Base-by-base conservation (phyloP, 2,113 vertebrate species). In the Perccottus glenii region DNA sequence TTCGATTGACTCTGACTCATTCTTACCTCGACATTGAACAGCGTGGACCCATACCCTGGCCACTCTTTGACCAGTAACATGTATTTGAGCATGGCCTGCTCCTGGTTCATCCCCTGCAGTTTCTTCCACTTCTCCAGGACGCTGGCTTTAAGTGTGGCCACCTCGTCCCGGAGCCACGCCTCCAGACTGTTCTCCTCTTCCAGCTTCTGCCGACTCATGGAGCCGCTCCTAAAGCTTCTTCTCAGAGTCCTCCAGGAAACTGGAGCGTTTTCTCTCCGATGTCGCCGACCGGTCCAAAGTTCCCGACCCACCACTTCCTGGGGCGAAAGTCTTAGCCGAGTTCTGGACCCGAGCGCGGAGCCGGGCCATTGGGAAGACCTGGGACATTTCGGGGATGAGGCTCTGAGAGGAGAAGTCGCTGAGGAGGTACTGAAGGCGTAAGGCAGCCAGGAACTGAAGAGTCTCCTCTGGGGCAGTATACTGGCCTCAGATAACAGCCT, bases 81-180 rank as follows among this genome's bases (percentile, higher is more conserved):
- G 83, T 99, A 99, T 60, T 96, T 96, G 63, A 92, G 86, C 95
- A 99, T 98, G 74, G 95, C 95, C 78, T 95, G 95, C 8, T 96
- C 94, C 90, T 96, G 96, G 67, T 67, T 94, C 93, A 98, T 92
- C 12, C 95, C 95, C 86, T 96, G 96, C 42, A 99, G 87, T 27
- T 95, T 96, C 86, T 88, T 95, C 98, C 98, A 99, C 86, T 99
- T 99, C 82, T 99, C 96, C 16, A 96, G 76, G 81, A 98, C 91
- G 60, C 92, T 94, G 84, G 94, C 91, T 5, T 89, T 93, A 4
- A 92, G 88, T 0, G 94, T 92, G 3, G 90, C 92, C 5, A 93
- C 88, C 77, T 99, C 97, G 58, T 99, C 96, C 85, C 94, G 93
- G 68, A 96, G 62, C 98, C 97, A 98, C 65, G 92, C 96, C 84